phyloP scores from a whole-genome alignment of 2,797 vertebrate species.

The Myotis myotis region DNA sequence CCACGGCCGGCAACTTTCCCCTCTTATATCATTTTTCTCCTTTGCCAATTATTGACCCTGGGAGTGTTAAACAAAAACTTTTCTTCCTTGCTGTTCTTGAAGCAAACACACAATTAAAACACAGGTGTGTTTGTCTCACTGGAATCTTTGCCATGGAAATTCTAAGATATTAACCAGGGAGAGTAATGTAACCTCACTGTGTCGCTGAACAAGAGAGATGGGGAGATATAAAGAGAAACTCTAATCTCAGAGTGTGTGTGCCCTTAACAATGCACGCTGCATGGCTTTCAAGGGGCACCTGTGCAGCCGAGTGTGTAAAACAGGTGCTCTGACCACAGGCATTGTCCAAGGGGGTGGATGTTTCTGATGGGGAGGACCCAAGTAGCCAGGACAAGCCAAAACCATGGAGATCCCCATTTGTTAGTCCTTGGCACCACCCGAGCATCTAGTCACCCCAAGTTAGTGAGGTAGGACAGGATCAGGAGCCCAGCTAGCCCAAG shows the following conservation, averaged over 20 bases:
- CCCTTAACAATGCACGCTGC: background rate
- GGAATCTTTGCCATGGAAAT: constrained; percentile 52
- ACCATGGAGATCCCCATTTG: background rate
- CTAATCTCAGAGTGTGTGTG: background rate
- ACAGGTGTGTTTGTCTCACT: constrained; percentile 68
- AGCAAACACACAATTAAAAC: constrained; percentile 71
- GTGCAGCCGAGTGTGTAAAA: background rate
- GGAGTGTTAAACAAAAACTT: constrained; percentile 73
- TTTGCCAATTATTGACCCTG: constrained; percentile 74
- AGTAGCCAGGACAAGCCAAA: background rate
- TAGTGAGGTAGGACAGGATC: background rate
- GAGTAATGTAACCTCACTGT: background rate
- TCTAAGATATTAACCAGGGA: constrained; percentile 8
- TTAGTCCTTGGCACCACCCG: background rate
- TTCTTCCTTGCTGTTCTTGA: constrained; percentile 47
- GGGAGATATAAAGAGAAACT: background rate
- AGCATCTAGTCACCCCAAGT: background rate
- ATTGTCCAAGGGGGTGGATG: background rate
- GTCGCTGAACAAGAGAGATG: background rate
- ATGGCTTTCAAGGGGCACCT: background rate
- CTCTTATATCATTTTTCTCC: constrained; percentile 67
- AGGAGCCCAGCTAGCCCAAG: background rate
- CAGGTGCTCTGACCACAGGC: background rate
- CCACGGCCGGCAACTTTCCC: constrained; percentile 64
- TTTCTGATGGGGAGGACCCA: background rate